phyloP scores from a whole-genome alignment of 1,140 invertebrate genomes.

The Pachyrhynchus sulphureomaculatus region DNA sequence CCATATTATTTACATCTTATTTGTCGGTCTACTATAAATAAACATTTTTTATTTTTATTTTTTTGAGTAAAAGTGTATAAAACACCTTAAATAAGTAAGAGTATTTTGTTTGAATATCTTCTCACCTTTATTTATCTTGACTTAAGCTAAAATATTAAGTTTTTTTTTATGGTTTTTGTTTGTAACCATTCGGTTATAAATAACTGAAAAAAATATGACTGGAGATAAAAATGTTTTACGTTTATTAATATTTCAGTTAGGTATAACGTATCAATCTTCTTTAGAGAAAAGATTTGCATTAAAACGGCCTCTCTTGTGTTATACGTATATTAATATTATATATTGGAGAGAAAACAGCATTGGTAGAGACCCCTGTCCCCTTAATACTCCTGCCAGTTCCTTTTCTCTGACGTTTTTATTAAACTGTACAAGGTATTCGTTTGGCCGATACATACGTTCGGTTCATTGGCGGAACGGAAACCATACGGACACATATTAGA shows the following conservation, averaged over 20 bases:
- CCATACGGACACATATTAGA: too few species aligned
- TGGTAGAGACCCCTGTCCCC: constrained; percentile 31
- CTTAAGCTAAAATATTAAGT: too few species aligned
- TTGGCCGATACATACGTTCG: constrained; percentile 30
- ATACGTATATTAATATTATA: constrained; percentile 41
- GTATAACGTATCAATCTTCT: constrained; percentile 29
- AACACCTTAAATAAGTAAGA: too few species aligned
- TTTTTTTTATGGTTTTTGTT: too few species aligned
- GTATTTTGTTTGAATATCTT: too few species aligned
- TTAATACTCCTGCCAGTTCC: constrained; percentile 36
- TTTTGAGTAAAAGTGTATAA: too few species aligned
- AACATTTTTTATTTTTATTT: too few species aligned
- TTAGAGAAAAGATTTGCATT: constrained; percentile 37
- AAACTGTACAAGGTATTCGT: constrained; percentile 39
- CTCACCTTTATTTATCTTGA: too few species aligned
- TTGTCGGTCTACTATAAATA: too few species aligned
- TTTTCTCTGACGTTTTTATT: constrained; percentile 46
- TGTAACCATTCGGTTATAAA: too few species aligned
- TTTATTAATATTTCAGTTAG: neutral
- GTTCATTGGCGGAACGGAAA: constrained; percentile 22
- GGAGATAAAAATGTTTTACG: neutral
- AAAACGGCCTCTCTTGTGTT: constrained; percentile 26
- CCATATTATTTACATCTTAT: too few species aligned
- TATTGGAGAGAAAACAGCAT: constrained; percentile 33
- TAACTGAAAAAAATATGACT: neutral